Percentiles rank a stretch among this genome's conserved stretches.
Evolutionary conservation across 2,888 invertebrate species (phyloP).

Genomic region (Cheilosia vulpina): DNA sequence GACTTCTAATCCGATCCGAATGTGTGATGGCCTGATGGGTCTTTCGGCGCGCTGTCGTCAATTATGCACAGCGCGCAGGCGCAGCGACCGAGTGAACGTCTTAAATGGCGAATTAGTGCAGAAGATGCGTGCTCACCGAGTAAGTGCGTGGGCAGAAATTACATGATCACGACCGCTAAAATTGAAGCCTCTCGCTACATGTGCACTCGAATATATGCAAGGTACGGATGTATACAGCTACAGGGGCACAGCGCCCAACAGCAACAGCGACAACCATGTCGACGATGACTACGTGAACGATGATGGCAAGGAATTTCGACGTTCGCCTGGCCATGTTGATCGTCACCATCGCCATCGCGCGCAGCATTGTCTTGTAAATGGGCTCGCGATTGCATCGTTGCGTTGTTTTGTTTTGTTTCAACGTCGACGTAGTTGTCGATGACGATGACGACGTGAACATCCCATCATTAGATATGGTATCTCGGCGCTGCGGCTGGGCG

Average conservation of each 20-base stretch:
- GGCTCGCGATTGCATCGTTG: conserved; percentile 66
- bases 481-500: conserved; percentile 79
- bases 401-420: conserved; percentile 51
- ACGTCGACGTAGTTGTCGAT: conserved; percentile 70
- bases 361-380: conserved; percentile 68
- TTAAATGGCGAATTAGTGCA: conserved; percentile 75
- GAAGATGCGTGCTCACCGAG: conserved; percentile 71
- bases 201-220: conserved; percentile 27
- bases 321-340: conserved; percentile 62
- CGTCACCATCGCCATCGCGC: conserved; percentile 66
- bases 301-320: conserved; percentile 65
- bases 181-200: conserved; percentile 73
- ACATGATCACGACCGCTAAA: conserved; percentile 84
- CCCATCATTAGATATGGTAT: conserved; percentile 79
- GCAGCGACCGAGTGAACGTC: conserved; percentile 63
- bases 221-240: not conserved
- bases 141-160: conserved; percentile 83
- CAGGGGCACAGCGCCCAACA: conserved; percentile 47
- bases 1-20: conserved; percentile 69
- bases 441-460: conserved; percentile 82
- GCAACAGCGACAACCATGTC: conserved; percentile 39
- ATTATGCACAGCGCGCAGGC: conserved; percentile 47
- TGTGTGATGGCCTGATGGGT: conserved; percentile 61
- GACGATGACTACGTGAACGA: conserved; percentile 64
- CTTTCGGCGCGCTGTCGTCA: conserved; percentile 52